A percentile compares a stretch with the other conserved stretches of the same genome.
These are phyloP conservation scores for Sphaerolaimus hirsutus DNA, from an alignment of 2,888 invertebrate genomes.

Conservation along the genomic window DNA sequence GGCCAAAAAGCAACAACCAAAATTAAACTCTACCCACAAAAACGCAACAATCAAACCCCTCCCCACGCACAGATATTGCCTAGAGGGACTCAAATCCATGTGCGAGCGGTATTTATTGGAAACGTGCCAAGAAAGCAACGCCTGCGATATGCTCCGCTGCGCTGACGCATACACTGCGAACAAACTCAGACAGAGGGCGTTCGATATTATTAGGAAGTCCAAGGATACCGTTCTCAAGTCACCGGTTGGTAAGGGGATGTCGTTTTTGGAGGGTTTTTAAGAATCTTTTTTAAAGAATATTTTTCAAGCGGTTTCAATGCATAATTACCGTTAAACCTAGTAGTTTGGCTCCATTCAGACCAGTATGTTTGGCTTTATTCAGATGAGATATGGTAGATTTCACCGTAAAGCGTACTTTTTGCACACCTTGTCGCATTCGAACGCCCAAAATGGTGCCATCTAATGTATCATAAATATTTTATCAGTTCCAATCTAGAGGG, in stretches of 20 bases:
- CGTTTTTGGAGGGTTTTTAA: neutral
- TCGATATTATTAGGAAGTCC: conserved; percentile 6
- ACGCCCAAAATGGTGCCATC: no score
- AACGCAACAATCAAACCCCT: neutral
- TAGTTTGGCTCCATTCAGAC: no score
- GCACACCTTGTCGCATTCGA: no score
- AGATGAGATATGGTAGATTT: no score
- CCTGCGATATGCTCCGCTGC: conserved; percentile 79
- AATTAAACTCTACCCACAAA: neutral
- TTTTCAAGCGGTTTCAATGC: no score
- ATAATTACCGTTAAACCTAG: no score
- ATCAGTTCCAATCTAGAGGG: no score
- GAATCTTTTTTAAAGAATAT: neutral
- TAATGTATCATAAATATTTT: no score
- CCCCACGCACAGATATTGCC: conserved; percentile 40
- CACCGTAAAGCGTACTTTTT: no score
- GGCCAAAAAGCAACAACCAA: neutral
- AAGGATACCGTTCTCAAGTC: conserved; percentile 5
- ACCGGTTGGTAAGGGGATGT: conserved; percentile 1
- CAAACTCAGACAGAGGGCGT: conserved; percentile 5
- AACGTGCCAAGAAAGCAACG: conserved; percentile 78
- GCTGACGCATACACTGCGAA: conserved; percentile 81
- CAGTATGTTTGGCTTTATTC: no score
- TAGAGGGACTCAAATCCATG: conserved; percentile 92
- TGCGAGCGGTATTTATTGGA: conserved; percentile 87